Evolutionary conservation across 1,140 invertebrate genomes (phyloP), one percentile per base, ranked within the genome.

Genomic region (Papilio polytes): DNA sequence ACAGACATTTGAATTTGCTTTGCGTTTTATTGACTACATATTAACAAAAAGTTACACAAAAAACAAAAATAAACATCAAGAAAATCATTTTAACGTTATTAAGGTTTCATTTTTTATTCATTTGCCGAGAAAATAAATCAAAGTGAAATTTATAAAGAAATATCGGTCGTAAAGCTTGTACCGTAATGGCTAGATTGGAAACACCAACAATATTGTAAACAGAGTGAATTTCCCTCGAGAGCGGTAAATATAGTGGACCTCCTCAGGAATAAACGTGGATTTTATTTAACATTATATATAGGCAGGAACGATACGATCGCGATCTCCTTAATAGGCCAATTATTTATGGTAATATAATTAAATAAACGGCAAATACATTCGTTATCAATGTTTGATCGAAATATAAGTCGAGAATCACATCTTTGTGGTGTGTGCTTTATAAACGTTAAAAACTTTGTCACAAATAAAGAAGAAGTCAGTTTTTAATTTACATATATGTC

Each of bases 161-260:
- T 70, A 70, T 70, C 36, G 63, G 63, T 70, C 63, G 63, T 70
- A 70, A 70, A 70, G 63, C 63, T 70, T 31, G 63, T 70, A 36
- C 63, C 63, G 63, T 70, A 70, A 70, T 70, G 63, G 26, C 63
- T 70, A 70, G 63, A 70, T 70, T 70, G 63, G 63, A 70, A 70
- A 70, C 63, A 70, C 63, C 63, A 70, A 70, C 63, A 70, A 70
- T 70, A 70, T 70, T 70, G 63, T 70, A 70, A 70, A 70, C 63
- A 70, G 63, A 70, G 63, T 70, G 63, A 70, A 70, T 70, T 70
- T 70, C 63, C 63, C 26, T 3, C 63, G 63, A 70, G 63, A 70
- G 12, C 63, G 63, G 63, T 70, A 70, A 70, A 70, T 70, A 70
- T 70, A 70, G 63, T 70, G 63, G 63, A 70, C 63, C 63, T 70